Conservation (phyloP, 2,888 invertebrate genomes). For the Sycophila texana region DNA sequence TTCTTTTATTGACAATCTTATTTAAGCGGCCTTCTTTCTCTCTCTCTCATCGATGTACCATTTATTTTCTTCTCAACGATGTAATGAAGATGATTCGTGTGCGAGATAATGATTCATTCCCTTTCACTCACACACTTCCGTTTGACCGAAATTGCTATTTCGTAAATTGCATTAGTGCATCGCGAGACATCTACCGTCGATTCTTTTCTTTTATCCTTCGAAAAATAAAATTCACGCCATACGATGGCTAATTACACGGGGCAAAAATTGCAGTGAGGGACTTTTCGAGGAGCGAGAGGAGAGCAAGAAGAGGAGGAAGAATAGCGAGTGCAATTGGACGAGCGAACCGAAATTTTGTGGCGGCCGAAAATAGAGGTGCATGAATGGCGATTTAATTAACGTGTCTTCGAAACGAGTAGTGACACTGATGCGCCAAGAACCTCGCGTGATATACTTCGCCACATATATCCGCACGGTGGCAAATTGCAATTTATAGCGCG, state of each 20-base stretch:
- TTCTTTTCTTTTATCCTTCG: background rate
- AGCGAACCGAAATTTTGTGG: background rate
- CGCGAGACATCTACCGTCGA: background rate
- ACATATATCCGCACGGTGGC: constrained; percentile 53
- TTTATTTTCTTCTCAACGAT: no score
- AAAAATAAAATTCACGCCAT: constrained; percentile 32
- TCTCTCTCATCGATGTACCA: no score
- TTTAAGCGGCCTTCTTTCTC: no score
- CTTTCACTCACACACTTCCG: background rate
- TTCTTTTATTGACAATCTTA: no score
- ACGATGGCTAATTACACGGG: constrained; percentile 44
- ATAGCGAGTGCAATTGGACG: background rate
- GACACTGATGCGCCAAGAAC: constrained; percentile 55
- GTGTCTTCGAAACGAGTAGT: constrained; percentile 56
- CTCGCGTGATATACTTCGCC: constrained; percentile 33
- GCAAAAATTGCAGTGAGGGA: constrained; percentile 22
- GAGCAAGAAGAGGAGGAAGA: background rate
- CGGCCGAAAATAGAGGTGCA: constrained; percentile 22
- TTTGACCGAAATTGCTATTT: constrained; percentile 33
- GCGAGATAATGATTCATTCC: background rate
- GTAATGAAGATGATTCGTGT: no score
- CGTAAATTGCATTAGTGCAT: constrained; percentile 46
- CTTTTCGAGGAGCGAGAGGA: constrained; percentile 23
- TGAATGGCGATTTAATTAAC: constrained; percentile 57
- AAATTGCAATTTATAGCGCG: constrained; percentile 58